Base-by-base conservation (phyloP, 2,888 invertebrate species). In the Resseliella maxima region DNA sequence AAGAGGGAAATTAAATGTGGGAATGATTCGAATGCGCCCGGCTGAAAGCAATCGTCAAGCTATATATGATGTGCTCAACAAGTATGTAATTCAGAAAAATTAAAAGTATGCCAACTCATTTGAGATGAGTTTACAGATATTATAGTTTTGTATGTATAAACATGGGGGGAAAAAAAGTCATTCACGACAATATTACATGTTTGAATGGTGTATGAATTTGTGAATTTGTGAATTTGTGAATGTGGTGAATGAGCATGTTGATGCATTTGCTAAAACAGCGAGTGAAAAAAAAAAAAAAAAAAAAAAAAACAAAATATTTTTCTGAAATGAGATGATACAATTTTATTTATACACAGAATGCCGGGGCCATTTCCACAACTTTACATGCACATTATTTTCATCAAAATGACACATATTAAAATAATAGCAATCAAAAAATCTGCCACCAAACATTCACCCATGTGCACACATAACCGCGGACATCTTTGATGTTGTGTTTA, bases 31-130 rank as follows among this genome's bases (percentile, higher is more conserved):
- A n/a, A 83, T 83, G n/a, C 36, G 72, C 35, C 5, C n/a, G n/a
- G n/a, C n/a, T n/a, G 2, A 35, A 72, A 72, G 72, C 83, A n/a
- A n/a, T 38, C 64, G 36, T 81, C 31, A 31, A 81, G 5, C n/a
- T 38, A 38, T n/a, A n/a, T 83, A 38, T 12, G 8, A 31, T 27
- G 6, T 21, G 36, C n/a, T 83, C 83, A 83, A 83, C 83, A 83
- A 83, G 83, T 38, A 83, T 83, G 83, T 83, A 83, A 83, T 83
- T 83, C 38, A 83, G 38, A 38, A 83, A 83, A 83, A 83, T 83
- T 38, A 83, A 83, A 83, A 83, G 38, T 83, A 83, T 38, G 83
- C 38, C 38, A 38, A 27, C 38, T 38, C 38, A 83, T 38, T 38
- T 12, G n/a, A 83, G 38, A 83, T 31, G 72, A 72, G 31, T 72